Conservation (phyloP, 1,140 invertebrate species). For the Elymnias hypermnestra region DNA sequence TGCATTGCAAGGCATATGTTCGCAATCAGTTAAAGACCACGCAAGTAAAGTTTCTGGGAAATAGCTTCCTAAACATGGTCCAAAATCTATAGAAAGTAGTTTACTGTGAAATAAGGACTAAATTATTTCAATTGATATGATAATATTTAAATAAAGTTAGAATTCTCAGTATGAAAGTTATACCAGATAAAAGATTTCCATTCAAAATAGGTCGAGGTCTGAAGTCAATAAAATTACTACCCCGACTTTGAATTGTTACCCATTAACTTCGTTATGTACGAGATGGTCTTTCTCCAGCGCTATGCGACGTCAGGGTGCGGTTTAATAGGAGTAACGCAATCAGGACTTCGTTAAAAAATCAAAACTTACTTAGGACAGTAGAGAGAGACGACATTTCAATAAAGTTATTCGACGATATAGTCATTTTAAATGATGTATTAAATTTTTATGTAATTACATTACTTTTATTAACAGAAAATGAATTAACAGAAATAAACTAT, state of each 20-base stretch:
- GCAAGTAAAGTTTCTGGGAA: too few species aligned
- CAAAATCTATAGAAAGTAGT: too few species aligned
- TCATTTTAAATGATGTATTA: too few species aligned
- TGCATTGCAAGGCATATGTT: too few species aligned
- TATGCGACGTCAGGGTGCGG: conserved; percentile 4
- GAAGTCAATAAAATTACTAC: conserved; percentile 6
- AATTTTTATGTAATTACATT: too few species aligned
- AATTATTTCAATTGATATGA: too few species aligned
- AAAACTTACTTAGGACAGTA: background rate
- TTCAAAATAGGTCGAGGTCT: background rate
- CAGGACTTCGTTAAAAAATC: conserved; percentile 8
- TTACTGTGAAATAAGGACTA: too few species aligned
- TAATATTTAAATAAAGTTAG: background rate
- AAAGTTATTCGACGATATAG: too few species aligned
- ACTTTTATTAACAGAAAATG: too few species aligned
- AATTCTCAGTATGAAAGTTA: background rate
- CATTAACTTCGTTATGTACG: conserved; percentile 12
- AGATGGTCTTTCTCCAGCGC: conserved; percentile 3
- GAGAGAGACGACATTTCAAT: background rate
- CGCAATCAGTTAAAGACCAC: too few species aligned
- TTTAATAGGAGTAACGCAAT: conserved; percentile 16
- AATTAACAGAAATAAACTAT: too few species aligned
- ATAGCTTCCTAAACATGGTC: too few species aligned
- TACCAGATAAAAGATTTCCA: background rate
- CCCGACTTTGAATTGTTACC: conserved; percentile 8